phyloP scores from a whole-genome alignment of 2,888 invertebrate species.

The Drosophila testacea region DNA sequence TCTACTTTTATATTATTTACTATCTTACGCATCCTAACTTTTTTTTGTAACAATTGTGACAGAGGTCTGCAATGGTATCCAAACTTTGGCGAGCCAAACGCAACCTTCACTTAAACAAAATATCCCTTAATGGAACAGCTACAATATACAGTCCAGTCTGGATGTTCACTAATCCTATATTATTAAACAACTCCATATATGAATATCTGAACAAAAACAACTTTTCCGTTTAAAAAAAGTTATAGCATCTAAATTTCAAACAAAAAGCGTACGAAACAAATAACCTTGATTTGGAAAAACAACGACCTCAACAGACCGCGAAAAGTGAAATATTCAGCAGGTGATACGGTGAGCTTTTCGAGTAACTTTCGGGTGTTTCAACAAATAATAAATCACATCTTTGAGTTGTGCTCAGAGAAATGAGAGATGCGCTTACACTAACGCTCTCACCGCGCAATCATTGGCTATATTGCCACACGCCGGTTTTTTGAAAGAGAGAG shows the following conservation, averaged over 20 bases:
- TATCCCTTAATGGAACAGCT: not conserved
- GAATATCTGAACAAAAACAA: too few relatives aligned
- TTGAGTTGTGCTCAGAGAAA: slow-evolving; percentile 7
- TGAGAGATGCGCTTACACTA: slow-evolving; percentile 6
- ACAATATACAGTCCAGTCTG: not conserved
- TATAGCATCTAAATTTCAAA: too few relatives aligned
- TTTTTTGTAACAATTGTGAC: too few relatives aligned
- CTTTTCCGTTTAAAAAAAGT: too few relatives aligned
- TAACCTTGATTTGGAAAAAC: too few relatives aligned
- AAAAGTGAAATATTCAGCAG: not conserved
- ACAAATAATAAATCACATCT: slow-evolving; percentile 9
- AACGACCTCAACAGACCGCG: not conserved
- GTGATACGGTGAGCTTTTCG: not conserved
- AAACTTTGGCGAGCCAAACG: too few relatives aligned
- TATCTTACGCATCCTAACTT: too few relatives aligned
- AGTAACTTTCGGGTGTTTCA: not conserved
- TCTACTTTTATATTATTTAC: too few relatives aligned
- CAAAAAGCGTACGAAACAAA: too few relatives aligned
- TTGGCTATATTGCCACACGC: slow-evolving; percentile 20
- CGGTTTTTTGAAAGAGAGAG: slow-evolving; percentile 21
- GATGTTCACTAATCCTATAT: too few relatives aligned
- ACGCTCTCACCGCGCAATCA: slow-evolving; percentile 38
- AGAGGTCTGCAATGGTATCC: too few relatives aligned
- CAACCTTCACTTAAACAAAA: not conserved
- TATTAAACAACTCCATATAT: too few relatives aligned